phyloP scores from a whole-genome alignment of 2,888 invertebrate species.

The Teinopalpus imperialis region DNA sequence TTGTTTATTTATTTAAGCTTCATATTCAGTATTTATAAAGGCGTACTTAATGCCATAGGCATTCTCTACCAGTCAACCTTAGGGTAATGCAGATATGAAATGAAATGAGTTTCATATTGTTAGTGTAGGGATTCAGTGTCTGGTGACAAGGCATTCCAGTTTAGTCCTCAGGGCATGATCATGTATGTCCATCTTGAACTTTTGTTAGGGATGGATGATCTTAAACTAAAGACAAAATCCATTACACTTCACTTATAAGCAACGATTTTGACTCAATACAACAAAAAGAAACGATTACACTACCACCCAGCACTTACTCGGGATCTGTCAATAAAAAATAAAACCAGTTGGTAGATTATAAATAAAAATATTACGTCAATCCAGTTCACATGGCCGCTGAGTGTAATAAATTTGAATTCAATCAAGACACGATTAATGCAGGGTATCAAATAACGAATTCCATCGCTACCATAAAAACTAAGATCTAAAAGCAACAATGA shows the following conservation, averaged over 20 bases:
- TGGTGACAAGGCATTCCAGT: too few relatives aligned
- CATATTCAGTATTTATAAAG: too few relatives aligned
- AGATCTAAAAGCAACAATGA: constrained; percentile 43
- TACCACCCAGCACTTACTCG: constrained; percentile 1
- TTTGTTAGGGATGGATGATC: too few relatives aligned
- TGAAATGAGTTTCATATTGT: too few relatives aligned
- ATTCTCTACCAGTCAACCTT: too few relatives aligned
- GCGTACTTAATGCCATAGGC: too few relatives aligned
- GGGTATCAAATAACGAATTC: constrained; percentile 35
- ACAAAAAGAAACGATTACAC: neutral
- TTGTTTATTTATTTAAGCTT: too few relatives aligned
- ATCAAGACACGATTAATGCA: constrained; percentile 34
- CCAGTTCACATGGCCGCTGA: constrained; percentile 14
- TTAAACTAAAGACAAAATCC: too few relatives aligned
- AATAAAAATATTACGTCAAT: constrained; percentile 15
- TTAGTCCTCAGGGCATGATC: too few relatives aligned
- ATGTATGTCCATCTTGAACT: too few relatives aligned
- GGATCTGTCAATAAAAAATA: constrained; percentile 11
- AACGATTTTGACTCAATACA: neutral
- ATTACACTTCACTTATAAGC: neutral
- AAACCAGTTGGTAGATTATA: constrained; percentile 15
- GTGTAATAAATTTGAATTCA: constrained; percentile 35
- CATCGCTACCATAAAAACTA: constrained; percentile 38
- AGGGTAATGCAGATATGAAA: too few relatives aligned
- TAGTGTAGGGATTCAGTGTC: too few relatives aligned